These are phyloP conservation scores for Rafetus swinhoei DNA, from an alignment of 2,113 vertebrate species.

Conservation along the genomic window DNA sequence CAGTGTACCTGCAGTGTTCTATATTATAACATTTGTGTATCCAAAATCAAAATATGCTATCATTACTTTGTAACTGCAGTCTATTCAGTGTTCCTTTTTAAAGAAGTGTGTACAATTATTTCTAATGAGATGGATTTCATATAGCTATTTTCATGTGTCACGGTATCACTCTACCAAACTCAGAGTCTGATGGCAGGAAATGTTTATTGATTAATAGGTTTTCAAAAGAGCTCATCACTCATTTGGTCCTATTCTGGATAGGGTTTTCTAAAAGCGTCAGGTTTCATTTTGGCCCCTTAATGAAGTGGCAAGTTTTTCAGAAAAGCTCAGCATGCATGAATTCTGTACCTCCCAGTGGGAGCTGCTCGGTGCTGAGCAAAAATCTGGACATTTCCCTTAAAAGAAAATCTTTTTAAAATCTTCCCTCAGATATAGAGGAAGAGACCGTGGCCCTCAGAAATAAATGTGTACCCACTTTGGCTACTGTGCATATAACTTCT, in stretches of 20 bases:
- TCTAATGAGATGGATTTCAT: background rate
- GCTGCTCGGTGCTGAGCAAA: background rate
- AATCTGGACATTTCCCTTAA: background rate
- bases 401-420: background rate
- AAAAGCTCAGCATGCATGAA: background rate
- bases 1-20: background rate
- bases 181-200: background rate
- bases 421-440: background rate
- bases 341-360: background rate
- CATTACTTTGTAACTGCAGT: background rate
- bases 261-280: background rate
- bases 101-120: background rate
- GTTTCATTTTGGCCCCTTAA: background rate
- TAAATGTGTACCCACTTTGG: background rate
- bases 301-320: background rate
- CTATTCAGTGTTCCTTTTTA: background rate
- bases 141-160: background rate
- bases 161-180: background rate
- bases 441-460: background rate
- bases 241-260: background rate
- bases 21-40: background rate
- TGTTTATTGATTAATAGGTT: background rate
- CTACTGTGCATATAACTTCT: background rate
- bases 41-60: background rate
- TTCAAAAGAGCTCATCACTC: background rate